phyloP scores from a whole-genome alignment of 1,140 invertebrate genomes.

The Drosophila parvula region DNA sequence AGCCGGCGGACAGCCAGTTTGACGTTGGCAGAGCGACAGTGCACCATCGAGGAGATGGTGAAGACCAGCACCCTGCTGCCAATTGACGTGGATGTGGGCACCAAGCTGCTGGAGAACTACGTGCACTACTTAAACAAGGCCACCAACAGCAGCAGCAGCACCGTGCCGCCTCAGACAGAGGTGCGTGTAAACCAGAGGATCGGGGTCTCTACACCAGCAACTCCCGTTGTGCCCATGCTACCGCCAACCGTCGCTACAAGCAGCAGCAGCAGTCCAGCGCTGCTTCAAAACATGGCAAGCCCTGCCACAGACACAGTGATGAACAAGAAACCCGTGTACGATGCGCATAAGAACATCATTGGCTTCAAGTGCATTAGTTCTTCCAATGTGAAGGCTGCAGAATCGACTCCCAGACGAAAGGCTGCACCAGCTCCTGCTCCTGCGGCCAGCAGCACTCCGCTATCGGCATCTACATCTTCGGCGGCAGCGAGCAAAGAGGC shows the following conservation, averaged over 20 bases:
- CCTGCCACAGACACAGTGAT: background rate
- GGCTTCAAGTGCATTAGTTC: constrained; percentile 44
- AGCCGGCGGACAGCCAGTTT: constrained; percentile 33
- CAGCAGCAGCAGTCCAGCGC: background rate
- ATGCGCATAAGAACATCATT: constrained; percentile 54
- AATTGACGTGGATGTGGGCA: constrained; percentile 61
- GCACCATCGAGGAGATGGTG: constrained; percentile 62
- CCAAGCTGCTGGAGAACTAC: constrained; percentile 69
- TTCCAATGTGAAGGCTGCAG: background rate
- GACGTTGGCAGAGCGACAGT: constrained; percentile 48
- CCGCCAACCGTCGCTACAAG: background rate
- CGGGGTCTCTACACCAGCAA: background rate
- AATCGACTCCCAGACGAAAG: background rate
- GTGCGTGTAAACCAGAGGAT: background rate
- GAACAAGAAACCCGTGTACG: constrained; percentile 40
- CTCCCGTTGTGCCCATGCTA: no score
- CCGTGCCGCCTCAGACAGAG: background rate
- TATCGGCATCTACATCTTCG: constrained; percentile 8
- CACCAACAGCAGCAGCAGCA: constrained; percentile 10
- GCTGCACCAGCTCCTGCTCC: background rate
- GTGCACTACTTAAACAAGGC: constrained; percentile 40
- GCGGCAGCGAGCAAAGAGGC: background rate
- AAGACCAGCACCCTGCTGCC: constrained; percentile 47
- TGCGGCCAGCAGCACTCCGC: background rate
- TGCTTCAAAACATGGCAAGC: background rate